Base-by-base conservation (phyloP, 2,113 vertebrate species). In the Oncorhynchus clarkii region DNA sequence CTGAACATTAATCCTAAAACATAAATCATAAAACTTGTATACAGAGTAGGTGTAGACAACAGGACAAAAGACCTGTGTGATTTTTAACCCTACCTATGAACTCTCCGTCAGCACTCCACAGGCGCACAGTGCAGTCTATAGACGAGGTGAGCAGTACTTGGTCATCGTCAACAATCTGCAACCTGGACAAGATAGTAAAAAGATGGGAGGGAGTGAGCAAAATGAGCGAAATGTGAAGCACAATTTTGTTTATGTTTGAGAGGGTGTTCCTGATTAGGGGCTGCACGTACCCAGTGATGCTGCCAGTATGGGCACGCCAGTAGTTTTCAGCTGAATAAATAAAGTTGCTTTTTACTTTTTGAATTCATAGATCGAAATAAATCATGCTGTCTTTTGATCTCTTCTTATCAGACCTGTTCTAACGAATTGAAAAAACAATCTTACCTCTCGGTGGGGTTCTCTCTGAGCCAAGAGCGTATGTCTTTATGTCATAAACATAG, bases 91-190 rank as follows among this genome's bases (percentile, higher is more conserved):
- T 78, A 94, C 87, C 93, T 70, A 89, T 86, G 77, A 89, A 92
- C 2, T 91, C 87, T 74, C 93, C 88, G 1, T 80, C 51, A 57
- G 71, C 54, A 29, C 87, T 92, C 93, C 93, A 94, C 5, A 95
- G 86, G 1, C 54, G 76, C 67, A 94, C 90, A 0, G 91, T 93
- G 82, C 27, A 49, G 77, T 91, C 92, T 2, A 68, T 31, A 13
- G 93, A 92, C 5, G 86, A 92, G 0, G 90, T 93, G 62, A 96
- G 91, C 70, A 95, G 81, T 85, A 89, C 75, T 78, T 85, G 87
- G 69, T 93, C 90, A 82, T 84, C 87, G 82, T 93, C 90, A 78
- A 89, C 86, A 79, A 94, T 79, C 77, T 95, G 90, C 81, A 93
- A 75, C 62, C 93, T 93, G 71, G 66, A 85, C 70, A 81, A 84